Base-by-base conservation (phyloP, 2,888 invertebrate species). In the Seira ritae region DNA sequence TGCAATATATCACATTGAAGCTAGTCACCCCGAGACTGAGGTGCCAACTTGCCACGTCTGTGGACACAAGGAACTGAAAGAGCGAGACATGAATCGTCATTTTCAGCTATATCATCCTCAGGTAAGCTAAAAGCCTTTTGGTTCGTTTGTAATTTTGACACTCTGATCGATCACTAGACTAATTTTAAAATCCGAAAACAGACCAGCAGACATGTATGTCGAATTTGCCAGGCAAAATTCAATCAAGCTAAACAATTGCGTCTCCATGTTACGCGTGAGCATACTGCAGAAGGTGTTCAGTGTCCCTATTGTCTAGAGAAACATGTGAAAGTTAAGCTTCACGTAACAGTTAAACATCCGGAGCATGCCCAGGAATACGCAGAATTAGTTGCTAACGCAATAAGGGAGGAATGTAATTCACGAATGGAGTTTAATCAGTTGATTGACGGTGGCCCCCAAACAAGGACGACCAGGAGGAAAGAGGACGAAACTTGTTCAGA, bases 281-380 rank as follows among this genome's bases (percentile, higher is more conserved):
- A 76, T 19, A 46, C 67, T 20, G 71, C 4, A 0, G 65, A 71
- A 3, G 42, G 69, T 8, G 69, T 17, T 0, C 74, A 80, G 31
- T 80, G 80, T 60, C 80, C 80, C 15, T 80, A 80, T 31, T 80
- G 80, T 50, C 50, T 62, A 1, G 80, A 80, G 50, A 74, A 70
- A 20, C 80, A 80, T 19, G 20, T 69, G 10, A 74, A 73, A n/a
- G 80, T 80, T 0, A 80, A 80, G 23, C 62, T 74, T 17, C 80
- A 80, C 22, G 80, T 80, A 0, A 80, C 80, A 0, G 60, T 23
- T 10, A 68, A 70, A 12, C 80, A 80, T 22, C 80, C 80, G 0
- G 80, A 75, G 4, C 69, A 70, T 8, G 80, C 75, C 4, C 65
- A 42, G 4, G 80, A 80, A 46, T 80, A 75, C 17, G 23, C 10